Evolutionary conservation across 2,888 invertebrate species (phyloP), one percentile per base, ranked within the genome.

Genomic region (Cataglyphis livida): DNA sequence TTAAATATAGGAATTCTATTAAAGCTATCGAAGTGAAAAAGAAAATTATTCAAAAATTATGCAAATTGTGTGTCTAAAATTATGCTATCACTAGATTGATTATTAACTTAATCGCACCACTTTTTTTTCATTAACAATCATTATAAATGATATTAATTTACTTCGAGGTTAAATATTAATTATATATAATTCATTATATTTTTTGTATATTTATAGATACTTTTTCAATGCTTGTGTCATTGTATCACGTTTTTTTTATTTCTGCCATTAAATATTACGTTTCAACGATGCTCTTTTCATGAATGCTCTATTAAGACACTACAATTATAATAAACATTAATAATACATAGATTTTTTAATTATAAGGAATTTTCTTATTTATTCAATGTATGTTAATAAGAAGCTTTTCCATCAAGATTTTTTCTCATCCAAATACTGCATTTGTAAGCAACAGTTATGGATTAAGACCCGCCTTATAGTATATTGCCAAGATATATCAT

Each of bases 1-100:
- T 76, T 44, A 59, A 57, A 41, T 44, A 78, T 59, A 15, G 54
- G 25, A 66, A 66, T 76, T 25, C 51, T 54, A 38, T 54, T 66
- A 66, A n/a, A 48, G 0, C 1, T 64, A 25, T 44, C 12, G 10
- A 54, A 38, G 54, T 38, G 25, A 75, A 0, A 15, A 44, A 44
- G 15, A 44, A 44, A 44, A 54, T 41, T n/a, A n/a, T 54, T 76
- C 12, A 66, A 66, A 54, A 66, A 76, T 38, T 66, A 66, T n/a
- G n/a, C n/a, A 51, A n/a, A 51, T 28, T 28, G 28, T 35, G 35
- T 35, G 6, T 66, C 41, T 65, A 7, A 65, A 15, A 41, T 54
- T 54, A 28, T 28, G 28, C 2, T 28, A 38, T 15, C n/a, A 76
- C n/a, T 51, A 28, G 25, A 51, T 28, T 28, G 28, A 54, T 41